A percentile compares a stretch with the other conserved stretches of the same genome.
Conservation (phyloP, 2,113 vertebrate genomes). For the Protomyctophum bolini region DNA sequence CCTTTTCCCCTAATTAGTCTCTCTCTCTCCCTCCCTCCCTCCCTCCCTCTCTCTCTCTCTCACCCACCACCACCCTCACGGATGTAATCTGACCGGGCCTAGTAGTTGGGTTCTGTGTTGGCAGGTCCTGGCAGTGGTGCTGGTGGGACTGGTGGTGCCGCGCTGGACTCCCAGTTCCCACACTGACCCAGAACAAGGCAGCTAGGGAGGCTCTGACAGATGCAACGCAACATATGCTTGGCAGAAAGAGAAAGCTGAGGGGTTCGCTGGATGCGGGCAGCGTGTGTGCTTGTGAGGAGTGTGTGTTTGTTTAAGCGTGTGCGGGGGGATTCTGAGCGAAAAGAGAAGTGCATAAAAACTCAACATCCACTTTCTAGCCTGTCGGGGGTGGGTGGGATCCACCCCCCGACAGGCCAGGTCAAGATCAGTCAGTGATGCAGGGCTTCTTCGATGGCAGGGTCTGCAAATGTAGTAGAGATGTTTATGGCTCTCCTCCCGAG, state of each 20-base stretch:
- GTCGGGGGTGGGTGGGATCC: not conserved
- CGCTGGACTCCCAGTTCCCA: slow-evolving; percentile 58
- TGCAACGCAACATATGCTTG: slow-evolving; percentile 54
- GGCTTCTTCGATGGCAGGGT: slow-evolving; percentile 26
- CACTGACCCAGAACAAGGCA: slow-evolving; percentile 39
- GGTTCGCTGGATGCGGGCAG: slow-evolving; percentile 25
- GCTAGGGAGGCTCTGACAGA: slow-evolving; percentile 52
- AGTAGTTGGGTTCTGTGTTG: slow-evolving; percentile 33
- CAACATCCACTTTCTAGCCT: slow-evolving; percentile 10
- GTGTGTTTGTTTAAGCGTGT: not conserved
- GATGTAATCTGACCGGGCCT: not conserved
- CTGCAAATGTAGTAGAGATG: slow-evolving; percentile 15
- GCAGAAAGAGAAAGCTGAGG: slow-evolving; percentile 43
- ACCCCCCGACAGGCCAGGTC: slow-evolving; percentile 11
- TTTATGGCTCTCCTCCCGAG: slow-evolving; percentile 5
- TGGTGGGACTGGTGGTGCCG: slow-evolving; percentile 19
- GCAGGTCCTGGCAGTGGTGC: slow-evolving; percentile 24
- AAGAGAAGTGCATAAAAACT: slow-evolving; percentile 1
- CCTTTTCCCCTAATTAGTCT: not conserved
- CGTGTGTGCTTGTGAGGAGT: too few species aligned
- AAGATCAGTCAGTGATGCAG: slow-evolving; percentile 23
- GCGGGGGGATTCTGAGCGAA: slow-evolving; percentile 1
- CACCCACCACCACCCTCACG: not conserved
- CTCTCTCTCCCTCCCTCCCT: not conserved
- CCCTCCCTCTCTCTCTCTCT: not conserved